phyloP scores from a whole-genome alignment of 2,797 vertebrate genomes.

The Tympanoctomys barrerae region DNA sequence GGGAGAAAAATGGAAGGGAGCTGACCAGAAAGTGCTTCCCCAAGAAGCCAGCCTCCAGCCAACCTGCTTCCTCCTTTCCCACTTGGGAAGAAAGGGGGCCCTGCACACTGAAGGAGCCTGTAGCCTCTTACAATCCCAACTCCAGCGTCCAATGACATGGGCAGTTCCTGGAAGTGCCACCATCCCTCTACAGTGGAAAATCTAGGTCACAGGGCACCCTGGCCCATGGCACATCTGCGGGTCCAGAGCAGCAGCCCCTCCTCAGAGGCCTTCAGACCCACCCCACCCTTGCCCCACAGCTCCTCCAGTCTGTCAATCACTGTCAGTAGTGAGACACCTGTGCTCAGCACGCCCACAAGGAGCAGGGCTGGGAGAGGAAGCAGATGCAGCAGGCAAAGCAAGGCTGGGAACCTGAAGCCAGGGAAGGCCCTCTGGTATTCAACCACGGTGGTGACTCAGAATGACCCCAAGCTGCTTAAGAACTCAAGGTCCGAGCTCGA shows the following conservation, averaged over 20 bases:
- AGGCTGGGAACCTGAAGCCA: neutral
- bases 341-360: neutral
- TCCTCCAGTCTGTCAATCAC: neutral
- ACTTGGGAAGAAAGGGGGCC: neutral
- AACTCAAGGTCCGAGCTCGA: slow-evolving; percentile 14
- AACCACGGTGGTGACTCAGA: neutral
- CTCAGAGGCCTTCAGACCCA: neutral
- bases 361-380: neutral
- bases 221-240: neutral
- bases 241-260: neutral
- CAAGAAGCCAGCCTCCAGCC: slow-evolving; percentile 36
- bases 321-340: neutral
- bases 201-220: neutral
- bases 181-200: slow-evolving; percentile 13
- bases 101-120: neutral
- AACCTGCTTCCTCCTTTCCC: slow-evolving; percentile 51
- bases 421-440: neutral
- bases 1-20: neutral
- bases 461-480: neutral
- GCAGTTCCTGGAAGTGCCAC: neutral
- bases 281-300: neutral
- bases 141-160: rapidly evolving
- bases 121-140: slow-evolving; percentile 36
- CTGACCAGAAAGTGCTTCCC: neutral
- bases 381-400: neutral